Evolutionary conservation across 2,888 invertebrate species (phyloP), one percentile per base, ranked within the genome.

Genomic region (Sarcophaga rosellei): DNA sequence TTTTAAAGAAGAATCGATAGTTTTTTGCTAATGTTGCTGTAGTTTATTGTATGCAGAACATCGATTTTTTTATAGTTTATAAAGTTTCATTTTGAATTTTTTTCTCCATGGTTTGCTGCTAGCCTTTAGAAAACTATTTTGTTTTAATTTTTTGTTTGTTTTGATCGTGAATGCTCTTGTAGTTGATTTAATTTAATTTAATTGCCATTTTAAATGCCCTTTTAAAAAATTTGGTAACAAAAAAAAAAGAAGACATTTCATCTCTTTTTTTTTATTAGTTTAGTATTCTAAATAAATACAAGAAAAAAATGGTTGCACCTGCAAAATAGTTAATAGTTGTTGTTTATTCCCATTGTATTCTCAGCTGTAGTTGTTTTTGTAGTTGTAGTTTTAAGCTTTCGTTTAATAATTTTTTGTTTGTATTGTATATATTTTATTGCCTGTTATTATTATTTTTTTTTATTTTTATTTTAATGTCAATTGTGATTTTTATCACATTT

Each of bases 161-260:
- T 6, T n/a, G 17, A 11, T 63, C 20, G 47, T 70, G 47, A 45
- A n/a, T n/a, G 10, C 62, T 80, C 35, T 74, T 57, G 81, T 65
- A 23, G 61, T 35, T 20, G 45, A 23, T 81, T 81, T 79, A 66
- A 86, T 84, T 84, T 86, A 84, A 86, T 83, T 86, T 84, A 77
- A 86, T 84, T 86, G 86, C 86, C 86, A 86, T 84, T 86, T 86
- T 76, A 86, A 86, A 84, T 86, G 86, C 86, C 86, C 86, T 86
- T 86, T 86, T 72, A 85, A 85, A 81, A 70, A 57, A 65, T 86
- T 86, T 70, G 80, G 72, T 79, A 86, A 86, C 76, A 82, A 79
- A 78, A 75, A 81, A 65, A 44, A 21, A 20, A 44, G 17, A 59
- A 63, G 69, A 59, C 53, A 53, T 15, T 15, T 15, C 53, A 53